phyloP scores from a whole-genome alignment of 2,797 vertebrate species.

The Scolopax rusticola region DNA sequence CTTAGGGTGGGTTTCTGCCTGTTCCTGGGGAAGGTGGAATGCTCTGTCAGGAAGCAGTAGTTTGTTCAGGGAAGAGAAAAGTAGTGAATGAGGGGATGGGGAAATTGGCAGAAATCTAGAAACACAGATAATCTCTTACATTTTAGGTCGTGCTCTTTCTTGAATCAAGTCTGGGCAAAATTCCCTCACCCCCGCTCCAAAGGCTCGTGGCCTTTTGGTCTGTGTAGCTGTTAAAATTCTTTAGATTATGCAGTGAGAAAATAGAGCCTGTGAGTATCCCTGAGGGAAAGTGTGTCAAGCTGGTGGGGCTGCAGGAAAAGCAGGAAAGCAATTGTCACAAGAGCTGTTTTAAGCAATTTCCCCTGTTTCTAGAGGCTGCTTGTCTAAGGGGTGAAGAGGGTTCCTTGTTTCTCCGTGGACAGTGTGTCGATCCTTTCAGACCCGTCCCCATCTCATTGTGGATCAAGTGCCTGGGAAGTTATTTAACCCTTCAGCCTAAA shows the following conservation, averaged over 20 bases:
- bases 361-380: neutral
- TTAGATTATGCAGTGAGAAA: neutral
- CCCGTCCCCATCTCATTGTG: neutral
- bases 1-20: neutral
- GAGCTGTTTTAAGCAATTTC: neutral
- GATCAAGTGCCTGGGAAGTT: neutral
- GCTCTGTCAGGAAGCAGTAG: neutral
- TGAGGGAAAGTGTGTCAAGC: neutral
- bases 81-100: neutral
- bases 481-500: neutral
- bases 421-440: neutral
- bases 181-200: neutral
- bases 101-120: neutral
- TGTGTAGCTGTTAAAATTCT: neutral
- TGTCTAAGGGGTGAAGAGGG: neutral
- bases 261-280: neutral
- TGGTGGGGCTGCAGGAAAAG: neutral
- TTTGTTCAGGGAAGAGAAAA: neutral
- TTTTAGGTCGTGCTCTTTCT: neutral
- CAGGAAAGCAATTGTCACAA: neutral
- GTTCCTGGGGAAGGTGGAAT: neutral
- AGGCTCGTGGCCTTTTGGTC: neutral
- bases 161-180: neutral
- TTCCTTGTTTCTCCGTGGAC: neutral
- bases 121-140: neutral